Conservation (phyloP, 2,113 vertebrate species). For the Perognathus longimembris region DNA sequence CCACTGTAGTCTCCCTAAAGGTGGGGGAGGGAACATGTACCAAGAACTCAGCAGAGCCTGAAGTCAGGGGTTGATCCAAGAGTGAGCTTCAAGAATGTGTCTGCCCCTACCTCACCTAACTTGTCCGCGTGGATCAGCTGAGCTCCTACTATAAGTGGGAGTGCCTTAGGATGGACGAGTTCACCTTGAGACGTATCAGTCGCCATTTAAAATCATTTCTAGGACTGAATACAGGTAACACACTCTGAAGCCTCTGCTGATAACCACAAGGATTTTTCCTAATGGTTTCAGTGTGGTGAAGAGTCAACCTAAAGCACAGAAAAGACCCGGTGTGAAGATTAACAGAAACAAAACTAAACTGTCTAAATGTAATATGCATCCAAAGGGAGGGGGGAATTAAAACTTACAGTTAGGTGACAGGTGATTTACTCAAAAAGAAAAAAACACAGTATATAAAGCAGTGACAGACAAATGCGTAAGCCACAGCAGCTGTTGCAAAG, state of each 20-base stretch:
- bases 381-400: conserved; percentile 73
- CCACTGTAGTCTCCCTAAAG: conserved; percentile 68
- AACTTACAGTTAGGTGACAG: conserved; percentile 68
- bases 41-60: conserved; percentile 81
- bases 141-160: conserved; percentile 90
- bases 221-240: conserved; percentile 87
- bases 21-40: conserved; percentile 71
- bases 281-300: conserved; percentile 88
- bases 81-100: conserved; percentile 86
- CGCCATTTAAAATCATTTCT: conserved; percentile 90
- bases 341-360: conserved; percentile 84
- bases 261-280: conserved; percentile 90
- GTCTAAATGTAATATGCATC: conserved; percentile 76
- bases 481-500: conserved; percentile 68
- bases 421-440: conserved; percentile 78
- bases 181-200: conserved; percentile 90
- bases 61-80: conserved; percentile 87
- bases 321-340: conserved; percentile 89
- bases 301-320: conserved; percentile 90
- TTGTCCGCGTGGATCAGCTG: conserved; percentile 90
- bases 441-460: conserved; percentile 71
- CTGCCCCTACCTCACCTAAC: conserved; percentile 91
- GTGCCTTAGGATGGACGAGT: conserved; percentile 89
- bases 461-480: conserved; percentile 78
- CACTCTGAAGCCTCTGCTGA: conserved; percentile 89